Percentiles rank a stretch among this genome's conserved stretches.
phyloP scores from a whole-genome alignment of 2,797 vertebrate genomes.

The Distichodus sexfasciatus region DNA sequence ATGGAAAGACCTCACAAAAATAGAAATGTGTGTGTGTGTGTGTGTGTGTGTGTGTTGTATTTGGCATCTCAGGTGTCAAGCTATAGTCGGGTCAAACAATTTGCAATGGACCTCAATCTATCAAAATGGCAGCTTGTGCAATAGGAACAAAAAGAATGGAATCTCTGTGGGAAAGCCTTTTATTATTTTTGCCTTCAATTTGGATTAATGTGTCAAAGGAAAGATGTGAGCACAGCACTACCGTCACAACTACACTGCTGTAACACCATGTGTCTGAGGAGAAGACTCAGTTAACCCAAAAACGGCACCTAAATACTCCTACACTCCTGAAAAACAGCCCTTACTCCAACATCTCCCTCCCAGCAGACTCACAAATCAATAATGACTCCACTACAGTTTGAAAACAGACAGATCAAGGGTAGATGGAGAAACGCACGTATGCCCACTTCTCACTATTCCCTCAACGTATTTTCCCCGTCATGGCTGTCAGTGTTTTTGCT shows the following conservation, averaged over 20 bases:
- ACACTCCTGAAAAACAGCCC: background rate
- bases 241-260: background rate
- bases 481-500: too few relatives aligned
- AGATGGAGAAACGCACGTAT: background rate
- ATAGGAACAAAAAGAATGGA: slow-evolving; percentile 42
- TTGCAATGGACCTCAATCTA: slow-evolving; percentile 56
- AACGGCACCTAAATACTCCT: background rate
- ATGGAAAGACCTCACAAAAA: too few relatives aligned
- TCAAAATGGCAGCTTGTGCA: slow-evolving; percentile 43
- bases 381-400: background rate
- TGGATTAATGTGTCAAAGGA: slow-evolving; percentile 23
- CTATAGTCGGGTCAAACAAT: slow-evolving; percentile 59
- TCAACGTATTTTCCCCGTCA: background rate
- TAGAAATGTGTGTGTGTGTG: slow-evolving; percentile 6
- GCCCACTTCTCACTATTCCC: too few relatives aligned
- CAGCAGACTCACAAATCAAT: background rate
- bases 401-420: background rate
- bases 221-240: slow-evolving; percentile 27
- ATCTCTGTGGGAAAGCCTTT: slow-evolving; percentile 43
- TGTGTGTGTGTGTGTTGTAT: slow-evolving; percentile 4
- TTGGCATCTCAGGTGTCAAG: slow-evolving; percentile 49
- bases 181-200: slow-evolving; percentile 16
- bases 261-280: background rate
- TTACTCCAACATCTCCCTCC: background rate
- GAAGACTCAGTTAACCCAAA: background rate